Conservation (phyloP, 2,797 vertebrate genomes). For the Enteromius mattozi region DNA sequence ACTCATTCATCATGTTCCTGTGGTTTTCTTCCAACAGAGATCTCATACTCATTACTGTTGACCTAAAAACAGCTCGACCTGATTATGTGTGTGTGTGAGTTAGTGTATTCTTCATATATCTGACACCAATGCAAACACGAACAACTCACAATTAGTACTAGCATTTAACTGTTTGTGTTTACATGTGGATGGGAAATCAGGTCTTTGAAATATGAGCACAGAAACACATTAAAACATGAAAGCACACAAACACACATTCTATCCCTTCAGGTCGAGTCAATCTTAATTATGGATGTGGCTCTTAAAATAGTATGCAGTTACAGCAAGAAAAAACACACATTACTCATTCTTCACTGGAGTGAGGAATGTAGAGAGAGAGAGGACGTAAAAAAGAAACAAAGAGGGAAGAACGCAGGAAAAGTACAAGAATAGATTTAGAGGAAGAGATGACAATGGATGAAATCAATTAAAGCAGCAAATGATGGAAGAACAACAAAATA, state of each 20-base stretch:
- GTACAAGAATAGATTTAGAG: background rate
- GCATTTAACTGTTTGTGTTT: background rate
- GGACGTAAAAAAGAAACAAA: conserved; percentile 12
- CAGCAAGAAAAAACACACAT: conserved; percentile 69
- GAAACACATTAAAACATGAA: conserved; percentile 37
- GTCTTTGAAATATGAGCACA: conserved; percentile 4
- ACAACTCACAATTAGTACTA: background rate
- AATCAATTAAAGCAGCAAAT: conserved; percentile 11
- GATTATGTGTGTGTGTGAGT: background rate
- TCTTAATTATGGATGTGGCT: conserved; percentile 77
- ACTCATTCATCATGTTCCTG: background rate
- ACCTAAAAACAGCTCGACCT: conserved; percentile 14
- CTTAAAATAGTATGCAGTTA: conserved; percentile 74
- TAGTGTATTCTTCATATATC: background rate
- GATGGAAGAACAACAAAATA: background rate
- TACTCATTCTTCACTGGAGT: conserved; percentile 69
- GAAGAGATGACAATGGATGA: conserved; percentile 4
- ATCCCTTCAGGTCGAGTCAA: conserved; percentile 66
- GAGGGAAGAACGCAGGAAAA: conserved; percentile 1
- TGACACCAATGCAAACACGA: background rate
- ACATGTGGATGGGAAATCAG: background rate
- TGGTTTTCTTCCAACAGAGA: background rate
- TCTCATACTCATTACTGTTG: background rate
- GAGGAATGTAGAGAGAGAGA: conserved; percentile 29
- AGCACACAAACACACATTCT: conserved; percentile 50